A percentile compares a stretch with the other conserved stretches of the same genome.
These are phyloP conservation scores for Alaudala cheleensis DNA, from an alignment of 2,113 vertebrate species.

Conservation along the genomic window DNA sequence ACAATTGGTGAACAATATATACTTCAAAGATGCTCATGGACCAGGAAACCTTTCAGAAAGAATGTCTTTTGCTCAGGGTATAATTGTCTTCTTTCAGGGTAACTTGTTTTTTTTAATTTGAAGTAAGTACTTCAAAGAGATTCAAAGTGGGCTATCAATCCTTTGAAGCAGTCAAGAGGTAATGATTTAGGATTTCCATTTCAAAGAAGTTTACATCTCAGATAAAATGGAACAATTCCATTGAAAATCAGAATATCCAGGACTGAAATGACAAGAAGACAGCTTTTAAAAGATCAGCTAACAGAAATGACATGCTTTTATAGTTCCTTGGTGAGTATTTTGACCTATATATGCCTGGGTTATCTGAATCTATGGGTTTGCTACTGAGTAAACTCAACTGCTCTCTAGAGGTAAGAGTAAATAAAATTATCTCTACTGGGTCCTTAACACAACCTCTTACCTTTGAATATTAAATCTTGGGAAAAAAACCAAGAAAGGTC, in stretches of 20 bases:
- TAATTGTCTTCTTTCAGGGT: slow-evolving; percentile 50
- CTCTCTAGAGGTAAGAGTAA: background rate
- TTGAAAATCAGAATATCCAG: slow-evolving; percentile 41
- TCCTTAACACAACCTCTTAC: background rate
- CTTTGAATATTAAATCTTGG: background rate
- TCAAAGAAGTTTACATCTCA: slow-evolving; percentile 61
- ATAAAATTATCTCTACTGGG: background rate
- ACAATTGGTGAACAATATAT: background rate
- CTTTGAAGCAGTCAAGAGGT: slow-evolving; percentile 64
- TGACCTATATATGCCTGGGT: background rate
- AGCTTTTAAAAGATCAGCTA: background rate
- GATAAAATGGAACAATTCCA: slow-evolving; percentile 58
- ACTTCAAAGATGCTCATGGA: background rate
- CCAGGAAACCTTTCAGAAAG: background rate
- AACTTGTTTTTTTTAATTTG: slow-evolving; percentile 48
- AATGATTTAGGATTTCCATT: slow-evolving; percentile 67
- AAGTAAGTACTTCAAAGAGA: slow-evolving; percentile 65
- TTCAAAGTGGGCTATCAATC: slow-evolving; percentile 45
- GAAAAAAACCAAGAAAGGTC: background rate
- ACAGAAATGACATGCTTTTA: background rate
- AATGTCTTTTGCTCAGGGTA: slow-evolving; percentile 35
- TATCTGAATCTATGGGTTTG: background rate
- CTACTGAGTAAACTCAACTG: background rate
- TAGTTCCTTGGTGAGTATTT: slow-evolving; percentile 7
- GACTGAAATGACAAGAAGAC: slow-evolving; percentile 9